Base-by-base conservation (phyloP, 1,140 invertebrate genomes). In the Pectinophora gossypiella region DNA sequence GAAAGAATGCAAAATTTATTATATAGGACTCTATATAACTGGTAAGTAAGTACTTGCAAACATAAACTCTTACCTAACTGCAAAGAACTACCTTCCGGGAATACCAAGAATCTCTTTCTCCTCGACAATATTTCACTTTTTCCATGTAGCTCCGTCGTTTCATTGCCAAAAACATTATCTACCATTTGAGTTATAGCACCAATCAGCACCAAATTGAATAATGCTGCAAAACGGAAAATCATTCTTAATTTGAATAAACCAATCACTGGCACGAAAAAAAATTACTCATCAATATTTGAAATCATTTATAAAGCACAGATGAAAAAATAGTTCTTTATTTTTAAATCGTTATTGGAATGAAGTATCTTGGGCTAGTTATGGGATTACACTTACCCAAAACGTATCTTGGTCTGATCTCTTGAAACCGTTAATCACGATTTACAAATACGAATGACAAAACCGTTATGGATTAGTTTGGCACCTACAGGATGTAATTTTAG, bases 51-150 rank as follows among this genome's bases (percentile, higher is more conserved):
- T n/a, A n/a, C n/a, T n/a, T n/a, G n/a, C n/a, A n/a, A n/a, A n/a
- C n/a, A n/a, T n/a, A n/a, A n/a, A n/a, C n/a, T n/a, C 91, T 91
- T 70, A 95, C 94, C 86, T 84, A 94, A 81, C 82, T 92, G 91
- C 59, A 94, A 90, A 50, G 93, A 94, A 60, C 93, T 94, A 45
- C 94, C 94, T 85, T 94, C 93, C 1, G 94, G 93, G 82, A 95
- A 95, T 55, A 94, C 89, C 40, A 95, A 87, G 86, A 94, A 95
- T 55, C 94, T 89, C 68, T 91, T 93, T 61, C 88, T 90, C 52
- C 94, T 89, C 0, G 91, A 91, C 51, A 92, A 80, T 56, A 89
- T 54, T 56, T 61, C 59, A 51, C 54, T 65, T 48, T 48, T 70
- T 19, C 54, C 57, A 16, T 60, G 12, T 10, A 23, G 18, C 47